A percentile compares a stretch with the other conserved stretches of the same genome.
Evolutionary conservation across 2,797 vertebrate genomes (phyloP).

Genomic region (Parauchenoglanis ngamensis): DNA sequence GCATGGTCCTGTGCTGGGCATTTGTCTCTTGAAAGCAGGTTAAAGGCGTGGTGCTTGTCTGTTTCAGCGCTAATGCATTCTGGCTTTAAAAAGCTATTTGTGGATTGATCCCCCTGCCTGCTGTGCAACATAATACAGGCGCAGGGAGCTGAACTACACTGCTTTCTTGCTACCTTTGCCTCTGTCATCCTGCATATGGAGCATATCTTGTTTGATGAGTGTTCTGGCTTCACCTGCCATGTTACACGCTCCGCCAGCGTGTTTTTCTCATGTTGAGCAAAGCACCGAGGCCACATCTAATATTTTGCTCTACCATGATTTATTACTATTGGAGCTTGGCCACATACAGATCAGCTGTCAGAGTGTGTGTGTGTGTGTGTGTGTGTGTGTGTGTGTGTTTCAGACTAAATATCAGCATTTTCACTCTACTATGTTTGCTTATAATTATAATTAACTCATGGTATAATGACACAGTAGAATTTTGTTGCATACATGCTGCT

Average conservation of each 20-base stretch:
- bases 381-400: not conserved
- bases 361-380: not conserved
- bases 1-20: not conserved
- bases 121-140: constrained; percentile 53
- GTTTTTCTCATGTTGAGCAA: constrained; percentile 31
- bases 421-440: not conserved
- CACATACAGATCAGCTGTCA: constrained; percentile 22
- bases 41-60: constrained; percentile 44
- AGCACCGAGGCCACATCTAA: constrained; percentile 16
- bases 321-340: constrained; percentile 14
- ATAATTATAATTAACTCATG: not conserved
- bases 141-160: constrained; percentile 28
- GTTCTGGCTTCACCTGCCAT: constrained; percentile 39
- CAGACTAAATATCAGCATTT: not conserved
- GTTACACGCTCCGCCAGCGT: constrained; percentile 16
- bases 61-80: constrained; percentile 49
- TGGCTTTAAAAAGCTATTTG: constrained; percentile 51
- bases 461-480: not conserved
- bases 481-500: not conserved
- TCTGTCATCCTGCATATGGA: constrained; percentile 49
- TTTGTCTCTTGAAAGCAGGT: constrained; percentile 32
- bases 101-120: constrained; percentile 52
- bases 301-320: constrained; percentile 25
- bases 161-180: constrained; percentile 42
- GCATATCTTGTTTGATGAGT: constrained; percentile 45